Evolutionary conservation across 2,888 invertebrate genomes (phyloP).

Genomic region (Andrena chrysosceles): DNA sequence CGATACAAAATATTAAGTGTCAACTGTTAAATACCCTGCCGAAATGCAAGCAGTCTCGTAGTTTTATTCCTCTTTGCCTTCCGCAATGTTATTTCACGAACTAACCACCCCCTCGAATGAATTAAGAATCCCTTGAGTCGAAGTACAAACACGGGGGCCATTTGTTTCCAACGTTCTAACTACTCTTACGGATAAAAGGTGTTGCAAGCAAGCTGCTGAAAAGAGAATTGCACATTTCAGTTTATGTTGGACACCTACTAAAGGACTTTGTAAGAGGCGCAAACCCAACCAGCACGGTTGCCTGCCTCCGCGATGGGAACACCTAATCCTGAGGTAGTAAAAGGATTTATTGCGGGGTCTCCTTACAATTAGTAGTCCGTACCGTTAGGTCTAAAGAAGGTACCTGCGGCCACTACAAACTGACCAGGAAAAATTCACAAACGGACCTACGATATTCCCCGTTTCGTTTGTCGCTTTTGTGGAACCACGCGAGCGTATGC

Average conservation of each 20-base stretch:
- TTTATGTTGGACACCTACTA: neutral
- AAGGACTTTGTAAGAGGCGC: neutral
- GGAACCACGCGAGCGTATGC: neutral
- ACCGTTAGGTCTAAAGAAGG: slow-evolving; percentile 54
- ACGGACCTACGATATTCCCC: neutral
- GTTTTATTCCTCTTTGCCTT: no score
- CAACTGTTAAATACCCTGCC: no score
- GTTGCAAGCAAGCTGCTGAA: neutral
- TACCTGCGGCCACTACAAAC: neutral
- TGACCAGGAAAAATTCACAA: slow-evolving; percentile 19
- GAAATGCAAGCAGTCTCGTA: no score
- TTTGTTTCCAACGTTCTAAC: neutral
- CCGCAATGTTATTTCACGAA: no score
- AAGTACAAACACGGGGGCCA: neutral
- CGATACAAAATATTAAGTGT: no score
- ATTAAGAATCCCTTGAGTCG: neutral
- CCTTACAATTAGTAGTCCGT: slow-evolving; percentile 14
- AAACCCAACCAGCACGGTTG: neutral
- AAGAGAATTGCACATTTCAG: neutral
- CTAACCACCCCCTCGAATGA: no score
- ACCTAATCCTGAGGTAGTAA: slow-evolving; percentile 57
- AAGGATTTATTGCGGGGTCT: slow-evolving; percentile 61
- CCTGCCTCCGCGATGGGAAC: neutral
- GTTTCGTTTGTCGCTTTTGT: neutral
- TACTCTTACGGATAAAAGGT: neutral